phyloP scores from a whole-genome alignment of 2,797 vertebrate species.

The Parauchenoglanis punctatus region DNA sequence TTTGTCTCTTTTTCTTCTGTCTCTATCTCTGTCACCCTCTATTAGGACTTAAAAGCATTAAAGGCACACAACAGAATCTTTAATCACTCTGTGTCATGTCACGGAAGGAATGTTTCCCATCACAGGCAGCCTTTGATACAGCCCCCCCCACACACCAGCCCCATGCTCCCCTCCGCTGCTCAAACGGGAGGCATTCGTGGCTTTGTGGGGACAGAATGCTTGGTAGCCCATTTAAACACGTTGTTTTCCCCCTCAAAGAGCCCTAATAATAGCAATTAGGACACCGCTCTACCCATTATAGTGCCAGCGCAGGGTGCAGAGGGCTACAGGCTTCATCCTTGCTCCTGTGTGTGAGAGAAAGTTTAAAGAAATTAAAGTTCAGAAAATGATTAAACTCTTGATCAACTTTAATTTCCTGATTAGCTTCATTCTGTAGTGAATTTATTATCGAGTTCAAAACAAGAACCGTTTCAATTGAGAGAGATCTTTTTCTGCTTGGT shows the following conservation, averaged over 20 bases:
- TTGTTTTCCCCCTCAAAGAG: constrained; percentile 70
- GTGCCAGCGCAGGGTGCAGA: constrained; percentile 33
- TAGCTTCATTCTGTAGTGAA: neutral
- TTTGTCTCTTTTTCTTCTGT: constrained; percentile 33
- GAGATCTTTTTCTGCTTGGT: neutral
- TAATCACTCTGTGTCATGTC: constrained; percentile 78
- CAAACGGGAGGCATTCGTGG: constrained; percentile 51
- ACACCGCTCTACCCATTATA: constrained; percentile 64
- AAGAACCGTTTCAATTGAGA: neutral
- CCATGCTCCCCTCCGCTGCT: constrained; percentile 44
- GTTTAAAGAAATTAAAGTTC: neutral
- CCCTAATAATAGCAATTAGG: constrained; percentile 73
- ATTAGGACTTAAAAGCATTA: constrained; percentile 70
- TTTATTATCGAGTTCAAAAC: neutral
- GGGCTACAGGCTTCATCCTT: constrained; percentile 38
- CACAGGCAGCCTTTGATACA: constrained; percentile 73
- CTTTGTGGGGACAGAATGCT: constrained; percentile 63
- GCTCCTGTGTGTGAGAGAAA: constrained; percentile 13
- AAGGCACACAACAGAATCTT: constrained; percentile 62
- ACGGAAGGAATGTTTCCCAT: constrained; percentile 77
- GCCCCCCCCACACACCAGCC: constrained; percentile 61
- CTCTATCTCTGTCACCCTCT: constrained; percentile 65
- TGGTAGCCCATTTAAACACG: constrained; percentile 68
- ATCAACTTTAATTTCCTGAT: neutral
- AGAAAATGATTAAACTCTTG: neutral